A percentile compares a stretch with the other conserved stretches of the same genome.
Evolutionary conservation across 2,888 invertebrate species (phyloP).

Genomic region (Mimumesa dahlbomi): DNA sequence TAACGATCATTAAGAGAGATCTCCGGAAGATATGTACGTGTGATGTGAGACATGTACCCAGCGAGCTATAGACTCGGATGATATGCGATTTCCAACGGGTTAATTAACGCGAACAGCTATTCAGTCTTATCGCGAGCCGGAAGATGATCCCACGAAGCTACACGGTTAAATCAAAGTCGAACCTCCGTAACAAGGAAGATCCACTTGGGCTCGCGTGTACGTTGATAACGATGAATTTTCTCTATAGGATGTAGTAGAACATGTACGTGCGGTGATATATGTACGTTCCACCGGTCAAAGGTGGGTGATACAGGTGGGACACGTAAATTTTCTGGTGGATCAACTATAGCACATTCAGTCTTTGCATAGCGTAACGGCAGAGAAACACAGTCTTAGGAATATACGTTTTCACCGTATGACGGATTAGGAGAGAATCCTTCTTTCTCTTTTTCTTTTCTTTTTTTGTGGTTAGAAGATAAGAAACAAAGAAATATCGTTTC

Average conservation of each 20-base stretch:
- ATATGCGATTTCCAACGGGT: neutral
- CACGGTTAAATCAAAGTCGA: neutral
- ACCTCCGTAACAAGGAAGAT: neutral
- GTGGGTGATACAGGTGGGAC: too few relatives aligned
- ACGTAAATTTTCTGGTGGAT: neutral
- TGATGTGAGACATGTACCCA: neutral
- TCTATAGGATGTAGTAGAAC: too few relatives aligned
- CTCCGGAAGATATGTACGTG: slow-evolving; percentile 28
- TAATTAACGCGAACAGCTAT: neutral
- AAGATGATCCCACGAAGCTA: neutral
- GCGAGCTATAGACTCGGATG: neutral
- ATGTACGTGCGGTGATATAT: too few relatives aligned
- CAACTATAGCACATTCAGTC: neutral
- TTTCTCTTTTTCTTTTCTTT: neutral
- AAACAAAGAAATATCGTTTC: neutral
- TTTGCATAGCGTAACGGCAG: slow-evolving; percentile 2
- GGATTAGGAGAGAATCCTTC: neutral
- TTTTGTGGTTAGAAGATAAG: too few relatives aligned
- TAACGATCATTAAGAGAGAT: slow-evolving; percentile 11
- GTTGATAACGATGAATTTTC: too few relatives aligned
- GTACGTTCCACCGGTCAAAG: neutral
- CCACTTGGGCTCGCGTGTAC: too few relatives aligned
- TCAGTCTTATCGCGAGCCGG: slow-evolving; percentile 30
- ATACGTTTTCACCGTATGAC: neutral
- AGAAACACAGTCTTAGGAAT: slow-evolving; percentile 1